Evolutionary conservation across 2,888 invertebrate species (phyloP).

Genomic region (Luffia ferchaultella): DNA sequence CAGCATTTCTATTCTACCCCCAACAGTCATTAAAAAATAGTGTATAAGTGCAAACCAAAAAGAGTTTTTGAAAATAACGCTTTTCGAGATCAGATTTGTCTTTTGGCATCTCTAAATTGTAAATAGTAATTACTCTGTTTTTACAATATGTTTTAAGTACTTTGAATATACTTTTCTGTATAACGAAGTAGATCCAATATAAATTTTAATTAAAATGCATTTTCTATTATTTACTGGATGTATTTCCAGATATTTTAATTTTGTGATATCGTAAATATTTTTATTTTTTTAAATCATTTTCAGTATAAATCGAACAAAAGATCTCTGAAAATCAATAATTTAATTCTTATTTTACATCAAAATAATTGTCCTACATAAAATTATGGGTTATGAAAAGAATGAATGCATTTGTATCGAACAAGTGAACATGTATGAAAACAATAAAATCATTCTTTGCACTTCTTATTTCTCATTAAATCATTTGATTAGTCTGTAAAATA

Average conservation of each 20-base stretch:
- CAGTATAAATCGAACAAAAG: too few relatives aligned
- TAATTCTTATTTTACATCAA: too few relatives aligned
- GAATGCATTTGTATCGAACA: too few relatives aligned
- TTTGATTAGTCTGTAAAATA: too few relatives aligned
- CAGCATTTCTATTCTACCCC: background rate
- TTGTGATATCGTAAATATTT: too few relatives aligned
- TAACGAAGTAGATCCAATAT: background rate
- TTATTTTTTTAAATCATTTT: too few relatives aligned
- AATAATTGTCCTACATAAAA: too few relatives aligned
- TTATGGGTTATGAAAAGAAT: too few relatives aligned
- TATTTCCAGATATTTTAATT: background rate
- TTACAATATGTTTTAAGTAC: background rate
- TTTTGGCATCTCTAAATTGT: background rate
- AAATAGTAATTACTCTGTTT: background rate
- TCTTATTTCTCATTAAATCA: too few relatives aligned
- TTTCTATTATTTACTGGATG: slow-evolving; percentile 1
- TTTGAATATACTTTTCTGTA: background rate
- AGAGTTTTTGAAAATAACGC: background rate
- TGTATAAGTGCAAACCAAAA: background rate
- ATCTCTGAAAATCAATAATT: too few relatives aligned
- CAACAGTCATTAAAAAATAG: background rate
- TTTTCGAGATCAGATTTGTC: background rate
- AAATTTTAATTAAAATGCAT: background rate
- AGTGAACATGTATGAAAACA: too few relatives aligned
- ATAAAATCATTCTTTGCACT: too few relatives aligned